Base-by-base conservation (phyloP, 2,113 vertebrate genomes). In the Thalassoma bifasciatum region DNA sequence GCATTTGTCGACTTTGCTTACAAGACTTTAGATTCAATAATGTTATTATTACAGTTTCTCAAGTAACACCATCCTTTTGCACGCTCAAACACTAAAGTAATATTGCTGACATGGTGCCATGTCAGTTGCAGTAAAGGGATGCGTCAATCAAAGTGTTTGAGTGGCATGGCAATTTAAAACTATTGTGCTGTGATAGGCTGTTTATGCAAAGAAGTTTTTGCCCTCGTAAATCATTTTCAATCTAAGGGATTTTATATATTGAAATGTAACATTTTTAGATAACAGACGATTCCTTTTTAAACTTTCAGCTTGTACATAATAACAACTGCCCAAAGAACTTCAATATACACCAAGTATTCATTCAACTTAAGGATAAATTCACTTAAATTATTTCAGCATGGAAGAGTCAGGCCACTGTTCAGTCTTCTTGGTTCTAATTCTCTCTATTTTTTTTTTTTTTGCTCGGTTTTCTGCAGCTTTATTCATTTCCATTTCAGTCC, bases 151-250 rank as follows among this genome's bases (percentile, higher is more conserved):
- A 40, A 36, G 36, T 8, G 53, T 77, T 68, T 79, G 73, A 80
- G 56, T 79, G 75, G 60, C 83, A 62, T 22, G 47, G 70, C 68
- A 73, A 83, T 83, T 79, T 85, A 54, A 82, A 77, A 61, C n/a
- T 70, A 59, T 75, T 72, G 60, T 75, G 63, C 70, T 77, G 62
- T 40, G 50, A 72, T 44, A 64, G 44, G 59, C 60, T 10, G 3
- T 52, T 74, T 74, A 74, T 76, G 67, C 64, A 66, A 46, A 85
- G 2, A 19, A 66, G 46, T n/a, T 23, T 13, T n/a, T 49, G 62
- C 38, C 13, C 19, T 79, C 49, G 38, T 65, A 23, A 22, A 67
- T 68, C 53, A 69, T 72, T 23, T 56, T 49, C 4, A 72, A 79
- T 76, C 17, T 42, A 8, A 42, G 84, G 46, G 68, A 19, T 44